These are phyloP conservation scores for Ammodytes dubius DNA, from an alignment of 2,113 vertebrate species.

Conservation along the genomic window DNA sequence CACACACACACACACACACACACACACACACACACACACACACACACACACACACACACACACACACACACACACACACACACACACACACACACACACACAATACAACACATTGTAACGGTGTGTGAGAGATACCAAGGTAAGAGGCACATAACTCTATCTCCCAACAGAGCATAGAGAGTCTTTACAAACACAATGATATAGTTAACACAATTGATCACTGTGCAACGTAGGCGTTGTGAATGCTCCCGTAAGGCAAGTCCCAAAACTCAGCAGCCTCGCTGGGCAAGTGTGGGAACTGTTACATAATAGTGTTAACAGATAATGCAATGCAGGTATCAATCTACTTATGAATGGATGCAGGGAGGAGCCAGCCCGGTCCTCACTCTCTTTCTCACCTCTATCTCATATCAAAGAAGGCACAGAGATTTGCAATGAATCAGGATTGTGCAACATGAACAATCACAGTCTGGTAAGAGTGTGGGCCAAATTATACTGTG, in stretches of 20 bases:
- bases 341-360: constrained; percentile 30
- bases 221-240: constrained; percentile 3
- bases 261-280: neutral
- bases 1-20: neutral
- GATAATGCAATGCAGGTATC: constrained; percentile 9
- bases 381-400: neutral
- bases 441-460: neutral
- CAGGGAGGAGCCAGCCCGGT: neutral
- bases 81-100: constrained; percentile 40
- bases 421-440: neutral
- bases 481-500: neutral
- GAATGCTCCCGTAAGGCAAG: constrained; percentile 4
- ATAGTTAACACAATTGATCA: constrained; percentile 3
- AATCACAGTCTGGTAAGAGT: neutral
- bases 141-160: constrained; percentile 22
- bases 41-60: neutral
- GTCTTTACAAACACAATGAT: constrained; percentile 13
- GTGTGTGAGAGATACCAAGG: constrained; percentile 39
- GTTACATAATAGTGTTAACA: constrained; percentile 47
- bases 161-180: constrained; percentile 9
- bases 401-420: neutral
- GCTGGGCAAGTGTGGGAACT: constrained; percentile 30
- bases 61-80: neutral
- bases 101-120: constrained; percentile 13
- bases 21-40: neutral